These are phyloP conservation scores for Nannospalax galili DNA, from an alignment of 2,113 vertebrate genomes.

Conservation along the genomic window DNA sequence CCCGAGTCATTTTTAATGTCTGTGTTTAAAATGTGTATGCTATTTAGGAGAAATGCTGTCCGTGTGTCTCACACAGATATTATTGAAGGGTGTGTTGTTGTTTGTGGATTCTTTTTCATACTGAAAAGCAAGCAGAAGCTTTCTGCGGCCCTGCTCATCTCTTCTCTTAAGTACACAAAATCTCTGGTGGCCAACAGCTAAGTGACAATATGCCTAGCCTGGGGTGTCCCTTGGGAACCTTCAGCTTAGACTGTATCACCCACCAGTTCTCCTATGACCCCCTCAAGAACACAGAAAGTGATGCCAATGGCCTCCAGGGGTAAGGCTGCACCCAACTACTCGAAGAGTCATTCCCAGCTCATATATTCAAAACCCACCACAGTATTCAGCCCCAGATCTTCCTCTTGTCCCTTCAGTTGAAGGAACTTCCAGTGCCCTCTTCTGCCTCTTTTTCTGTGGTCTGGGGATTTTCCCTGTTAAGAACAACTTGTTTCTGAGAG, in stretches of 20 bases:
- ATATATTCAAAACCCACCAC: background rate
- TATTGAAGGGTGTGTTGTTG: background rate
- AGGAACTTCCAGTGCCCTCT: background rate
- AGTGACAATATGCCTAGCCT: rapidly evolving
- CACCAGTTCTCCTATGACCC: background rate
- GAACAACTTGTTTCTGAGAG: background rate
- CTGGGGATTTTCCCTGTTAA: rapidly evolving
- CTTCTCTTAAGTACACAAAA: background rate
- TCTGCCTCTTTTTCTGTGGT: background rate
- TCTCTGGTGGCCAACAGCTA: background rate
- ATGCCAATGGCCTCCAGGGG: too few relatives aligned
- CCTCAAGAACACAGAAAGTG: background rate
- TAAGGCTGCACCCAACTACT: background rate
- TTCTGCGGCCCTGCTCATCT: background rate
- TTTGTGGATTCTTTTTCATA: background rate
- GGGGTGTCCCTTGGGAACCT: rapidly evolving
- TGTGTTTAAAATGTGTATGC: background rate
- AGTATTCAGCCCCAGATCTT: background rate
- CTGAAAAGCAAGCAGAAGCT: background rate
- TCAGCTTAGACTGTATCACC: background rate
- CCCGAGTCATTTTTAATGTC: conserved; percentile 9
- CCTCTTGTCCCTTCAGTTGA: background rate
- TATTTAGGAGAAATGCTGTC: background rate
- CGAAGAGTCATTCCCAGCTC: background rate
- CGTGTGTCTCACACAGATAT: background rate